Percentiles rank a stretch among this genome's conserved stretches.
phyloP scores from a whole-genome alignment of 30 jellyfish, hydroid and myxozoan species.

The Cassiopea andromeda region DNA sequence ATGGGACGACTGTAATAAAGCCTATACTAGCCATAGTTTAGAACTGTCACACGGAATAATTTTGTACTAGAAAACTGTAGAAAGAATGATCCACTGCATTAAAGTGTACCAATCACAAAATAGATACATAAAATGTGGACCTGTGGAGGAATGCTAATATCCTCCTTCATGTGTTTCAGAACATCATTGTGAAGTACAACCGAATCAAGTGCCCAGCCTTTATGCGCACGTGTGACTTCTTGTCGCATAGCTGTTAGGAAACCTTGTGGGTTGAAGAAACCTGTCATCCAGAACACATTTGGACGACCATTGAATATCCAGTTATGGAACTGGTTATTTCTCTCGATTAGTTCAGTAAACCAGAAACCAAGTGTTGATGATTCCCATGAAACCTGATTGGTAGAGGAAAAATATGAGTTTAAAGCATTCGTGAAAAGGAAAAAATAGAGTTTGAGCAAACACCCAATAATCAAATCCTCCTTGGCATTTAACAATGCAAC shows the following conservation, averaged over 20 bases:
- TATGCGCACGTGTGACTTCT: slow-evolving; percentile 97
- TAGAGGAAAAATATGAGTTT: neutral
- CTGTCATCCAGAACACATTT: slow-evolving; percentile 98
- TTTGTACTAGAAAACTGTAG: no score
- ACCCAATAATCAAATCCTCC: no score
- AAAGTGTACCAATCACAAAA: neutral
- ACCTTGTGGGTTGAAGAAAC: slow-evolving; percentile 98
- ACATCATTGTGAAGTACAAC: slow-evolving; percentile 96
- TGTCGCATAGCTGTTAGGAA: slow-evolving; percentile 98
- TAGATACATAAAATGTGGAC: neutral
- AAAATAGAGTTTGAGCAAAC: no score
- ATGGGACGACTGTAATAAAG: no score
- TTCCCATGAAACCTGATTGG: slow-evolving; percentile 90
- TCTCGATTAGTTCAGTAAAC: slow-evolving; percentile 93
- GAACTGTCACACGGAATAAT: no score
- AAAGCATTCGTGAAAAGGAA: no score
- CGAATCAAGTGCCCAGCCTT: slow-evolving; percentile 99
- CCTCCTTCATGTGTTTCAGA: slow-evolving; percentile 90
- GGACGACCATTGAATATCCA: slow-evolving; percentile 97
- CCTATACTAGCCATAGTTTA: no score
- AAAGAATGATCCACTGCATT: no score
- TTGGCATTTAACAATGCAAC: no score
- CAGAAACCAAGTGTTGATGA: slow-evolving; percentile 98
- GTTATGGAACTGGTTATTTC: slow-evolving; percentile 82
- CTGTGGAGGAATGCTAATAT: slow-evolving; percentile 87